phyloP scores from a whole-genome alignment of 1,140 invertebrate species.

The Drosophila ercepeae region DNA sequence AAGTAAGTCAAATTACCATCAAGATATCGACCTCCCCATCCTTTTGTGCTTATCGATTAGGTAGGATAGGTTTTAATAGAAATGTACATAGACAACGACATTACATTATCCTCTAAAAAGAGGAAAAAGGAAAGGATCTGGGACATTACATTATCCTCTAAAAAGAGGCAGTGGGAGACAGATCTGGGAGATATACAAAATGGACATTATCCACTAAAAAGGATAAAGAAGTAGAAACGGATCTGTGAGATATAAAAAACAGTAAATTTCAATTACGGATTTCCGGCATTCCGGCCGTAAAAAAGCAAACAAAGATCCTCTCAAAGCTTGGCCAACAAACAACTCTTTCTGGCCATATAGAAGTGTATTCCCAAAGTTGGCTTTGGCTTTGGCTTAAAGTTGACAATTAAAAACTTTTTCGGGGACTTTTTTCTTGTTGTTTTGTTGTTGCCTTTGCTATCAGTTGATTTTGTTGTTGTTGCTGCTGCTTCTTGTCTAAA shows the following conservation, averaged over 20 bases:
- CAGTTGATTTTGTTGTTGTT: conserved; percentile 32
- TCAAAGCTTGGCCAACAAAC: conserved; percentile 8
- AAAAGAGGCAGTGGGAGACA: neutral
- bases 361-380: conserved; percentile 17
- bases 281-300: conserved; percentile 23
- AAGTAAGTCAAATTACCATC: no score
- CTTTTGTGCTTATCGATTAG: neutral
- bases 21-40: no score
- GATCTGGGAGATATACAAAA: conserved; percentile 4
- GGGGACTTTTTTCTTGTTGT: conserved; percentile 32
- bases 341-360: neutral
- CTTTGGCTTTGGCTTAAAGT: conserved; percentile 65
- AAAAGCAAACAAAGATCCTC: conserved; percentile 8
- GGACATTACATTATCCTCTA: no score
- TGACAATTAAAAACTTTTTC: conserved; percentile 78
- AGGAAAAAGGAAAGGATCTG: no score
- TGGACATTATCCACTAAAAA: no score
- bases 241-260: conserved; percentile 5
- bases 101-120: neutral
- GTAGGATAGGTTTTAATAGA: neutral
- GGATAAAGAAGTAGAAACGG: neutral
- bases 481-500: conserved; percentile 54
- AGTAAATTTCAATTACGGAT: conserved; percentile 70
- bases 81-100: neutral
- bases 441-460: conserved; percentile 34